These are phyloP conservation scores for Plecotus auritus DNA, from an alignment of 2,113 vertebrate genomes.

Conservation along the genomic window DNA sequence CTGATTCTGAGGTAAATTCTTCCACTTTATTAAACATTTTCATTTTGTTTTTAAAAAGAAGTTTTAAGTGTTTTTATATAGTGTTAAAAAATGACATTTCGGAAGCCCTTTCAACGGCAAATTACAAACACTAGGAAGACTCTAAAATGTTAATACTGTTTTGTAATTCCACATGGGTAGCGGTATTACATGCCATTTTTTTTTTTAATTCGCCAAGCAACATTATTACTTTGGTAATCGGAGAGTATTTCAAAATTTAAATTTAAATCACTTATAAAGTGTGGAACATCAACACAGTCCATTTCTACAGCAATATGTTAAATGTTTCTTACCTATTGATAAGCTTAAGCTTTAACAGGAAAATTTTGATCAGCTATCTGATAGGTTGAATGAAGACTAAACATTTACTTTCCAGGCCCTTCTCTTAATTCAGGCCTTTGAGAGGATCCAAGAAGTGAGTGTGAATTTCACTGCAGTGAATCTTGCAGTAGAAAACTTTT, in stretches of 20 bases:
- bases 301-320: background rate
- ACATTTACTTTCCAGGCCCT: conserved; percentile 72
- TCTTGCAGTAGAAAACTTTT: conserved; percentile 74
- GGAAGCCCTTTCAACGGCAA: background rate
- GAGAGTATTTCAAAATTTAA: conserved; percentile 44
- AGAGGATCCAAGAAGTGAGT: conserved; percentile 65
- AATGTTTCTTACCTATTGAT: background rate
- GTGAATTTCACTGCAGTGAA: conserved; percentile 70
- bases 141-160: conserved; percentile 44
- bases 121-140: conserved; percentile 44
- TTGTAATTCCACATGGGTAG: conserved; percentile 14
- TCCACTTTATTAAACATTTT: conserved; percentile 14
- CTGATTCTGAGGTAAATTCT: conserved; percentile 21
- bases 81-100: conserved; percentile 31
- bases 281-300: background rate
- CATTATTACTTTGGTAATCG: conserved; percentile 10
- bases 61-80: conserved; percentile 11
- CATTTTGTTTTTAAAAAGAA: conserved; percentile 37
- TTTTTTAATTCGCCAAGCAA: conserved; percentile 43
- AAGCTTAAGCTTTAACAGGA: conserved; percentile 17
- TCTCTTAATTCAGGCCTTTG: conserved; percentile 44
- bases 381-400: conserved; percentile 49
- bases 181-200: conserved; percentile 53
- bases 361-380: conserved; percentile 16
- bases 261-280: conserved; percentile 30